phyloP scores from a whole-genome alignment of 2,797 vertebrate genomes.

The Thaleichthys pacificus region DNA sequence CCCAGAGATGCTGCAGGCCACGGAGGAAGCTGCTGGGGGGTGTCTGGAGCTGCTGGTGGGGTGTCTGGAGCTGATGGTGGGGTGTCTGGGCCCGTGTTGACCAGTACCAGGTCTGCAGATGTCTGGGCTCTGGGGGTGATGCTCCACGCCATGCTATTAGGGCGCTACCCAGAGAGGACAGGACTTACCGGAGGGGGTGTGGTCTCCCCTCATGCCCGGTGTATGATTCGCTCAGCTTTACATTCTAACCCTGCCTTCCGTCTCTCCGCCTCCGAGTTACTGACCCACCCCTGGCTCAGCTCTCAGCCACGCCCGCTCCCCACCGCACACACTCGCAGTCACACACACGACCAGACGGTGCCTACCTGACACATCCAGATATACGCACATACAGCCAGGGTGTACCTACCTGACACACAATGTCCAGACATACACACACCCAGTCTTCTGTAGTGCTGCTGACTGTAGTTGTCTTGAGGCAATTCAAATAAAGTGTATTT shows the following conservation, averaged over 20 bases:
- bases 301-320: constrained; percentile 30
- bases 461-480: too few species aligned
- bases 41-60: constrained; percentile 26
- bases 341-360: neutral
- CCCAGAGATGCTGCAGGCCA: constrained; percentile 82
- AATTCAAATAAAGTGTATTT: too few species aligned
- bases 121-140: constrained; percentile 87
- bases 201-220: constrained; percentile 84
- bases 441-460: too few species aligned
- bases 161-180: constrained; percentile 70
- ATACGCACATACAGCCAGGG: neutral
- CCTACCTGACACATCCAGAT: neutral
- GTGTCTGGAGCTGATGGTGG: neutral
- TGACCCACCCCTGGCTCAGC: constrained; percentile 87
- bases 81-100: neutral
- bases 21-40: constrained; percentile 77
- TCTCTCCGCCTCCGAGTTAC: constrained; percentile 83
- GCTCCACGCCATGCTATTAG: constrained; percentile 84
- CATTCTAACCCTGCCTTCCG: constrained; percentile 81
- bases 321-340: neutral
- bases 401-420: too few species aligned
- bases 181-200: constrained; percentile 63
- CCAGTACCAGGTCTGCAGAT: constrained; percentile 73
- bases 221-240: constrained; percentile 85
- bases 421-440: too few species aligned